Evolutionary conservation across 2,113 vertebrate genomes (phyloP), one percentile per base, ranked within the genome.

Genomic region (Tor tambroides): DNA sequence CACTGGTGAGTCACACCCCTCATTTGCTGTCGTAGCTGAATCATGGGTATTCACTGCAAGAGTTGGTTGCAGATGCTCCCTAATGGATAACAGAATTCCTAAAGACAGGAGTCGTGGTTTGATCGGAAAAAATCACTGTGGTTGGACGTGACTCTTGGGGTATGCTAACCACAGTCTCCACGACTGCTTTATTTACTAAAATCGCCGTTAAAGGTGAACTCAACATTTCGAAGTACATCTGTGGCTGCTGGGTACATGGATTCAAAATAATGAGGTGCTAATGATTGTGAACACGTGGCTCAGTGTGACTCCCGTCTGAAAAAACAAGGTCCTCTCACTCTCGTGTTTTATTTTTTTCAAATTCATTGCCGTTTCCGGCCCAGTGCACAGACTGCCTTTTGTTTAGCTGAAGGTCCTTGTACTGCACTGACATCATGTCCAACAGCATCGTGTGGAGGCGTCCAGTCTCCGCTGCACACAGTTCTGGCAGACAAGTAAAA

Each of bases 351-450:
- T 72, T 85, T 82, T 84, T 83, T 84, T 67, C 71, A 35, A 77
- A 72, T 81, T 82, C 76, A 75, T 87, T 84, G 88, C 92, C 89
- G 92, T 92, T 92, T 90, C 93, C 90, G 90, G 89, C 91, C 92
- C 89, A 91, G 88, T 90, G 89, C 94, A 95, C 93, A 95, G 94
- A 93, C 94, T 90, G 92, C 89, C 92, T 94, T 95, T 95, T 95
- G 94, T 96, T 94, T 93, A 91, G 93, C 91, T 93, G 46, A 49
- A 49, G 46, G 46, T 15, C 92, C 89, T 92, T 92, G 92, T 92
- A 91, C 85, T 65, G 82, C 83, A 72, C 92, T 96, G 94, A 95
- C 95, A 95, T 95, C 95, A 96, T 92, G 59, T 83, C 49, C 74
- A 85, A 54, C 90, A 84, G 89, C 89, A 86, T 92, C 85, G 87